Conservation (phyloP, 2,113 vertebrate genomes). For the Myotis brandtii region DNA sequence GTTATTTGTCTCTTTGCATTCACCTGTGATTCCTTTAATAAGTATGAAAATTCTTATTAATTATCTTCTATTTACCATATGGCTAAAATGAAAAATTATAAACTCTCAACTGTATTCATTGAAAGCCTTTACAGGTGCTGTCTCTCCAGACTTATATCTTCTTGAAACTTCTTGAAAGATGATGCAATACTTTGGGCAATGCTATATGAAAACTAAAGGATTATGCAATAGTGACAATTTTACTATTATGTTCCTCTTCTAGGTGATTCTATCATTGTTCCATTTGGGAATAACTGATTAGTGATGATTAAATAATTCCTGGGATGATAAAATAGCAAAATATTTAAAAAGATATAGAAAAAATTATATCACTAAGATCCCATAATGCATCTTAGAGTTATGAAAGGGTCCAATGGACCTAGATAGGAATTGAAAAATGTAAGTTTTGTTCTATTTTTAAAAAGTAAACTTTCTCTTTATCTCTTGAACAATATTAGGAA, state of each 20-base stretch:
- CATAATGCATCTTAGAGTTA: slow-evolving; percentile 7
- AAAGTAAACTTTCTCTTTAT: slow-evolving; percentile 43
- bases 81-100: slow-evolving; percentile 24
- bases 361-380: slow-evolving; percentile 5
- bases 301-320: slow-evolving; percentile 38
- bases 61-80: slow-evolving; percentile 23
- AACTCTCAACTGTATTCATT: background rate
- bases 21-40: background rate
- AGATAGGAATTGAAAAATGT: background rate
- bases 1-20: background rate
- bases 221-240: background rate
- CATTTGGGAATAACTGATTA: slow-evolving; percentile 29
- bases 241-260: background rate
- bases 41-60: background rate
- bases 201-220: background rate
- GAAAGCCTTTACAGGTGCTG: background rate
- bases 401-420: slow-evolving; percentile 25
- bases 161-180: slow-evolving; percentile 20
- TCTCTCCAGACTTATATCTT: background rate
- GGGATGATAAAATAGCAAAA: slow-evolving; percentile 36
- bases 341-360: slow-evolving; percentile 27
- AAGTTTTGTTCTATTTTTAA: slow-evolving; percentile 17
- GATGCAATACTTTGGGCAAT: background rate
- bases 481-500: slow-evolving; percentile 18
- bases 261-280: background rate